phyloP scores from a whole-genome alignment of 2,113 vertebrate genomes.

The Gobio gobio region DNA sequence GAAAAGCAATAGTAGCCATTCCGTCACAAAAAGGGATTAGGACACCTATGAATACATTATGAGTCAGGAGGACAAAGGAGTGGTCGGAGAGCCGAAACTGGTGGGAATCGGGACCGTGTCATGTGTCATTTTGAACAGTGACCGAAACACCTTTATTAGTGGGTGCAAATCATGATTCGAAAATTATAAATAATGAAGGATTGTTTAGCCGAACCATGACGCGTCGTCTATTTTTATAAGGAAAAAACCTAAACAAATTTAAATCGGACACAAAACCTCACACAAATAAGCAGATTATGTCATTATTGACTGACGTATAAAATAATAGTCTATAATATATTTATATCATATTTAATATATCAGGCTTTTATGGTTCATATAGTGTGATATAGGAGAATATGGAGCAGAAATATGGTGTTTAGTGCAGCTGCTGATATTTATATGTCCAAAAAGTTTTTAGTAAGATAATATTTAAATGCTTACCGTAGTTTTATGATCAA shows the following conservation, averaged over 20 bases:
- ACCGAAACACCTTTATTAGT: conserved; percentile 37
- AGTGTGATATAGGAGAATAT: too few relatives aligned
- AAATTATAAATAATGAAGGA: background rate
- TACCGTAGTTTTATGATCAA: background rate
- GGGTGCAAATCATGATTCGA: background rate
- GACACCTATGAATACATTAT: conserved; percentile 72
- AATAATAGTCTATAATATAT: background rate
- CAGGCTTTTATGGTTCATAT: background rate
- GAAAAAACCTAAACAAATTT: background rate
- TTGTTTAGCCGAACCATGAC: background rate
- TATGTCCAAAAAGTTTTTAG: background rate
- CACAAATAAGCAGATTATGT: background rate
- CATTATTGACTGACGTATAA: background rate
- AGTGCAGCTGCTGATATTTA: background rate
- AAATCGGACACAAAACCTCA: background rate
- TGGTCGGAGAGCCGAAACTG: background rate
- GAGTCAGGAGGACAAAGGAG: conserved; percentile 64
- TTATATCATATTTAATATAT: background rate
- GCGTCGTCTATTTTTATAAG: background rate
- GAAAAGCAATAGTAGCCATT: conserved; percentile 64
- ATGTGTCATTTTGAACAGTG: background rate
- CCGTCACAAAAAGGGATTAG: conserved; percentile 68
- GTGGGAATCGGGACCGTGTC: background rate
- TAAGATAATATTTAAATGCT: background rate
- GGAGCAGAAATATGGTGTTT: background rate